A percentile compares a stretch with the other conserved stretches of the same genome.
phyloP scores from a whole-genome alignment of 2,797 vertebrate species.

The Chloroceryle inda region DNA sequence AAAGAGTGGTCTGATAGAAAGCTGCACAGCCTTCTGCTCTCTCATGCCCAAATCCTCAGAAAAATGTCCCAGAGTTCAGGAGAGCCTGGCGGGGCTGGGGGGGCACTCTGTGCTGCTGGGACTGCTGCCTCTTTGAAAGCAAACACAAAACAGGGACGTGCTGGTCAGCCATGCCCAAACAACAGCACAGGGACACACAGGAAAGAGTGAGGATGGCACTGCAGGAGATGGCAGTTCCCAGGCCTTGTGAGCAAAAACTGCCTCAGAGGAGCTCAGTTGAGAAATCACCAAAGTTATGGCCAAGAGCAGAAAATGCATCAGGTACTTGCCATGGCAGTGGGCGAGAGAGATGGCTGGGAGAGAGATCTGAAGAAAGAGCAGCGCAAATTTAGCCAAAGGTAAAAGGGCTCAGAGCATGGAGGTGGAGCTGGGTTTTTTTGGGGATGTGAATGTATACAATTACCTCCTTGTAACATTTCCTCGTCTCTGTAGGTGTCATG shows the following conservation, averaged over 20 bases:
- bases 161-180: accelerated
- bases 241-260: neutral
- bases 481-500: neutral
- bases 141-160: neutral
- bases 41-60: neutral
- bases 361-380: neutral
- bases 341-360: neutral
- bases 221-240: neutral
- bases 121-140: neutral
- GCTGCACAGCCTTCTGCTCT: neutral
- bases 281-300: neutral
- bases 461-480: neutral
- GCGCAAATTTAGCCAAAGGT: neutral
- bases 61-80: neutral
- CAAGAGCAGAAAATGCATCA: accelerated
- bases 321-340: neutral
- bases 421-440: neutral
- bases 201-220: neutral
- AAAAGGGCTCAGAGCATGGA: neutral
- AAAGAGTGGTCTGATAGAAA: neutral
- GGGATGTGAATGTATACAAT: accelerated
- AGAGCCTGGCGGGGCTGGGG: accelerated
- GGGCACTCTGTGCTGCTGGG: too few relatives aligned
- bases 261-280: neutral
- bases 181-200: neutral